Evolutionary conservation across 2,888 invertebrate genomes (phyloP).

Genomic region (Galerucella nymphaeae): DNA sequence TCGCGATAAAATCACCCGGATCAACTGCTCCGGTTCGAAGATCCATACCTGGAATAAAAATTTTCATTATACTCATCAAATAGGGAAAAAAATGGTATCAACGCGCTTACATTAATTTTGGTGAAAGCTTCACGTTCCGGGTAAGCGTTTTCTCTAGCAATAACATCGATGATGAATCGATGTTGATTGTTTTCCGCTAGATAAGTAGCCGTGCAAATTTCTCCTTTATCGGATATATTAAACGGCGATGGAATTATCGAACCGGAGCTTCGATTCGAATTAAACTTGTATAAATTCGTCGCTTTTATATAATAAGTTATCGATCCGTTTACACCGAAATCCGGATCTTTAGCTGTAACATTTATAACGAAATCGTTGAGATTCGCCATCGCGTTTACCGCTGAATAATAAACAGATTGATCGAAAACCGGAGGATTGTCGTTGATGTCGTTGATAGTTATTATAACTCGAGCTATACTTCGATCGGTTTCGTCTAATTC

Average conservation of each 20-base stretch:
- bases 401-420: slow-evolving; percentile 63
- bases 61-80: background rate
- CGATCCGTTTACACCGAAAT: slow-evolving; percentile 85
- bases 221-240: slow-evolving; percentile 78
- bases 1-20: slow-evolving; percentile 85
- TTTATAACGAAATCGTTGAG: slow-evolving; percentile 80
- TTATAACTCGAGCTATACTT: slow-evolving; percentile 77
- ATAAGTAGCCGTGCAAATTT: slow-evolving; percentile 80
- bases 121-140: slow-evolving; percentile 82
- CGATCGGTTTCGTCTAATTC: slow-evolving; percentile 69
- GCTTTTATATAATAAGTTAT: slow-evolving; percentile 84
- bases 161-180: slow-evolving; percentile 84
- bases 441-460: slow-evolving; percentile 83
- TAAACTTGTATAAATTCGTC: slow-evolving; percentile 84
- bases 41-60: slow-evolving; percentile 80
- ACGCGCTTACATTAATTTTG: slow-evolving; percentile 78
- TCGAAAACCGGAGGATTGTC: slow-evolving; percentile 80
- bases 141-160: slow-evolving; percentile 83
- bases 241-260: slow-evolving; percentile 92
- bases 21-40: slow-evolving; percentile 84
- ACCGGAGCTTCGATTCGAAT: slow-evolving; percentile 80
- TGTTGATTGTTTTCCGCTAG: slow-evolving; percentile 92
- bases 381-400: slow-evolving; percentile 81
- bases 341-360: slow-evolving; percentile 84
- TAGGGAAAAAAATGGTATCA: background rate